phyloP scores from a whole-genome alignment of 2,797 vertebrate genomes.

The Spinus olivaceus region DNA sequence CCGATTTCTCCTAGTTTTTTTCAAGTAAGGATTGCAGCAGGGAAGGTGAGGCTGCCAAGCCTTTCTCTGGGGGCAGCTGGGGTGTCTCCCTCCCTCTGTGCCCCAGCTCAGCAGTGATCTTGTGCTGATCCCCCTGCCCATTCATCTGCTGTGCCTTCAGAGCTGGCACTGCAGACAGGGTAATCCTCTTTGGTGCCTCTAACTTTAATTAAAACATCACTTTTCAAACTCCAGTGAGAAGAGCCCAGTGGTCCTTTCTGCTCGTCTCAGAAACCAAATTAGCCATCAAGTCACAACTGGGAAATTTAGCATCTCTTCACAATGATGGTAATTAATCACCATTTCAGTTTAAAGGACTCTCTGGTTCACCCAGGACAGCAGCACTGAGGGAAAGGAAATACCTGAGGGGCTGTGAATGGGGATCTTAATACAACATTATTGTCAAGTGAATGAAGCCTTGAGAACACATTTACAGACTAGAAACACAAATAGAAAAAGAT shows the following conservation, averaged over 20 bases:
- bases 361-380: neutral
- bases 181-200: neutral
- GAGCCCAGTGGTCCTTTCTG: neutral
- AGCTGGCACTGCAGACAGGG: neutral
- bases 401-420: neutral
- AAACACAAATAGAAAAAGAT: neutral
- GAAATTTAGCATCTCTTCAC: neutral
- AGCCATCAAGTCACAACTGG: neutral
- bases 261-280: neutral
- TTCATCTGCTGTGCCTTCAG: neutral
- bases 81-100: neutral
- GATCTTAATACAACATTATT: neutral
- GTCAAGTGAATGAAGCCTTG: neutral
- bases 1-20: neutral
- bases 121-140: neutral
- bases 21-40: neutral
- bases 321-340: neutral
- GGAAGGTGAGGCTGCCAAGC: neutral
- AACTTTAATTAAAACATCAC: neutral
- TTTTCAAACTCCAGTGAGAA: neutral
- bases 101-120: neutral
- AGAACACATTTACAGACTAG: neutral
- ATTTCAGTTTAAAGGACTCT: neutral
- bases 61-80: neutral
- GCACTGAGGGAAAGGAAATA: neutral